Percentiles rank a stretch among this genome's conserved stretches.
These are phyloP conservation scores for Pteria penguin DNA, from an alignment of 2,888 invertebrate species.

Conservation along the genomic window DNA sequence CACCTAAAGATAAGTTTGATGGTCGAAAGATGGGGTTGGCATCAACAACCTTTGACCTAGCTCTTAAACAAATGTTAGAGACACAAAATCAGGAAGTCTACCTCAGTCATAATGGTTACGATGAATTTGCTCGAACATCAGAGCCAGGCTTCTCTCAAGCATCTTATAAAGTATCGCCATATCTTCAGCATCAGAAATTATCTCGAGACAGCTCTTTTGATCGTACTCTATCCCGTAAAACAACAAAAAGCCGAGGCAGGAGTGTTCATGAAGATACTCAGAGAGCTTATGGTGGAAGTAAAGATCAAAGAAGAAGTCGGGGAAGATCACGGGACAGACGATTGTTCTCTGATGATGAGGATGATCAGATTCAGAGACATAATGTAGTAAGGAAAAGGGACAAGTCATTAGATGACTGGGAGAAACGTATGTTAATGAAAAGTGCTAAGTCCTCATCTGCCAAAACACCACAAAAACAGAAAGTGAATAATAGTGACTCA, in stretches of 20 bases:
- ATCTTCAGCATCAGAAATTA: neutral
- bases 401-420: slow-evolving; percentile 23
- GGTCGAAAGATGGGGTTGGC: slow-evolving; percentile 68
- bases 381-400: neutral
- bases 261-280: slow-evolving; percentile 4
- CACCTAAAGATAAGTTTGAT: slow-evolving; percentile 66
- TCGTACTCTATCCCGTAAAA: neutral
- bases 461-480: neutral
- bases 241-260: slow-evolving; percentile 20
- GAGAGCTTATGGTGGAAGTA: slow-evolving; percentile 13
- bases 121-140: slow-evolving; percentile 64
- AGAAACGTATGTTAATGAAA: slow-evolving; percentile 19
- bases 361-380: neutral
- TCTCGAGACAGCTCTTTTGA: neutral
- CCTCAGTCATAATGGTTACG: slow-evolving; percentile 61
- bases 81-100: slow-evolving; percentile 51
- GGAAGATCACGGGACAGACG: slow-evolving; percentile 1
- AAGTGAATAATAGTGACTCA: neutral
- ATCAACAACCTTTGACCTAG: slow-evolving; percentile 71
- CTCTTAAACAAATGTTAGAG: slow-evolving; percentile 68
- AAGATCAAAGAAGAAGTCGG: slow-evolving; percentile 1
- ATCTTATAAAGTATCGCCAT: neutral
- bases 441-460: neutral
- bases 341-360: slow-evolving; percentile 14
- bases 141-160: slow-evolving; percentile 39